Conservation (phyloP, 1,140 invertebrate species). For the Gonioctena quinquepunctata region DNA sequence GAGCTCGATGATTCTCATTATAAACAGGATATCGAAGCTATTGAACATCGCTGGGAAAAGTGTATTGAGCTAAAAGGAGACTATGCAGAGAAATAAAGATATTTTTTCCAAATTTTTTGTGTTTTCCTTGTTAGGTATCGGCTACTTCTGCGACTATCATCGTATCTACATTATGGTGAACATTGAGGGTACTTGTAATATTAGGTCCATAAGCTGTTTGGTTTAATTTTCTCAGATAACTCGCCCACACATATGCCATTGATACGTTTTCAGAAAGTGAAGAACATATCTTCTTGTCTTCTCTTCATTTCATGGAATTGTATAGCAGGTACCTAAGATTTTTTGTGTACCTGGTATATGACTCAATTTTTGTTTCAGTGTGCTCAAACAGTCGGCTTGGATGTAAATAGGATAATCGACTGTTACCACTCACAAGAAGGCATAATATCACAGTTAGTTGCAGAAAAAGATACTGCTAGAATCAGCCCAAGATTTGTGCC, state of each 20-base stretch:
- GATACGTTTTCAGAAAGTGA: no score
- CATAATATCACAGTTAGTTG: slow-evolving; percentile 58
- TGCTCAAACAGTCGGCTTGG: slow-evolving; percentile 52
- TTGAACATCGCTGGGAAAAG: no score
- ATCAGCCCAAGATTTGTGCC: slow-evolving; percentile 64
- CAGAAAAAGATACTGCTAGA: slow-evolving; percentile 61
- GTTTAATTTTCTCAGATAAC: no score
- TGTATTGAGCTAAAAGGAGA: no score
- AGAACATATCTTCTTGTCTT: not conserved
- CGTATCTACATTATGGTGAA: no score
- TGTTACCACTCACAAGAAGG: slow-evolving; percentile 59
- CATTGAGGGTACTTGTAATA: not conserved
- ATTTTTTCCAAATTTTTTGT: no score
- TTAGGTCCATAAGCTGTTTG: not conserved
- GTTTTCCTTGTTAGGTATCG: no score
- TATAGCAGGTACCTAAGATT: not conserved
- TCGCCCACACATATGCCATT: no score
- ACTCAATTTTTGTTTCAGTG: slow-evolving; percentile 56
- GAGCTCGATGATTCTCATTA: no score
- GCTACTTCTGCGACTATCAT: no score
- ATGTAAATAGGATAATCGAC: slow-evolving; percentile 48
- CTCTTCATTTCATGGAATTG: not conserved
- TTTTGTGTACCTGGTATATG: not conserved
- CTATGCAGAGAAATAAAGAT: no score
- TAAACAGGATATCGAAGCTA: no score